phyloP scores from a whole-genome alignment of 2,888 invertebrate species.

The Cataglyphis livida region DNA sequence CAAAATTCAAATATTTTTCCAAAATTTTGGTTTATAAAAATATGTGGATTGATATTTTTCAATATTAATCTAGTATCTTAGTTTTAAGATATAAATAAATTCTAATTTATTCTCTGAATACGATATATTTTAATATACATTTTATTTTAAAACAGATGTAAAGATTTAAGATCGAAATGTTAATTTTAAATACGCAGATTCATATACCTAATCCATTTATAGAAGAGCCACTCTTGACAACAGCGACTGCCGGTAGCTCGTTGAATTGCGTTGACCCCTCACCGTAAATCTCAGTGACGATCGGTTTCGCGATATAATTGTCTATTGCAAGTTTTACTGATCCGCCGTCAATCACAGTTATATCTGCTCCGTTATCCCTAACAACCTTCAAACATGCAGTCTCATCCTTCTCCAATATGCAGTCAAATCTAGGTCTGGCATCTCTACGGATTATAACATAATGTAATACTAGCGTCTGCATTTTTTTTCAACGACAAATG shows the following conservation, averaged over 20 bases:
- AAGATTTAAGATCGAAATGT: neutral
- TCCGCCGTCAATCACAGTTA: constrained; percentile 90
- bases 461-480: neutral
- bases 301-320: constrained; percentile 88
- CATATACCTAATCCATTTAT: constrained; percentile 86
- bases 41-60: neutral
- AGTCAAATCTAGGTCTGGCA: constrained; percentile 93
- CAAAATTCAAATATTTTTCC: neutral
- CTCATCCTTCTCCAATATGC: constrained; percentile 89
- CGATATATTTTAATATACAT: neutral
- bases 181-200: neutral
- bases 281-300: constrained; percentile 89
- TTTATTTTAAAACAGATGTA: neutral
- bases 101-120: neutral
- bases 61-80: neutral
- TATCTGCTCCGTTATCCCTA: constrained; percentile 90
- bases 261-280: constrained; percentile 87
- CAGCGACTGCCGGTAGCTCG: constrained; percentile 87
- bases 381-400: constrained; percentile 90
- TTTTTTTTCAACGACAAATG: neutral
- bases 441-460: constrained; percentile 86
- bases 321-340: constrained; percentile 86
- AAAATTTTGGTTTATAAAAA: neutral
- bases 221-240: constrained; percentile 88
- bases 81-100: neutral